Evolutionary conservation across 2,113 vertebrate genomes (phyloP).

Genomic region (Colius striatus): DNA sequence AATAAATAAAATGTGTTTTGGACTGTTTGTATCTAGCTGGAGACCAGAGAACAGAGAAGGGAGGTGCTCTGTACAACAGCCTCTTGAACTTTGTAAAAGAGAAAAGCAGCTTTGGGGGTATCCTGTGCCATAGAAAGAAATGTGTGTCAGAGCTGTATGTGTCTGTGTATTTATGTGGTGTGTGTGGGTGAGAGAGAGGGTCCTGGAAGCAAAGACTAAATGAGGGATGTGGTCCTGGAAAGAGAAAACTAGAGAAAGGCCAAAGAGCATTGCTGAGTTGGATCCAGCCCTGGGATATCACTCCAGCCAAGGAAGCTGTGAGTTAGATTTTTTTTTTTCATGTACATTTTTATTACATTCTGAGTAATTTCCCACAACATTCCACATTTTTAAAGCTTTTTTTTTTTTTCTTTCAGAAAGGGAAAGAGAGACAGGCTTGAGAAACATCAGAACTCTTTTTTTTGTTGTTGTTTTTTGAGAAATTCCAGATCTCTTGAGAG

Average conservation of each 20-base stretch:
- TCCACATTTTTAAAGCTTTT: constrained; percentile 36
- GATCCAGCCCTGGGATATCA: constrained; percentile 64
- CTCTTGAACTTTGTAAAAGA: not conserved
- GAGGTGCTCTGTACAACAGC: not conserved
- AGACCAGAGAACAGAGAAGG: not conserved
- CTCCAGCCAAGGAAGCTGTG: constrained; percentile 68
- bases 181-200: constrained; percentile 52
- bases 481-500: constrained; percentile 24
- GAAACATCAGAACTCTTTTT: constrained; percentile 2
- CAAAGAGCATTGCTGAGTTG: constrained; percentile 74
- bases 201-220: constrained; percentile 46
- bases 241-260: constrained; percentile 62
- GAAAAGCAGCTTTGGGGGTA: constrained; percentile 41
- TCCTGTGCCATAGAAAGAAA: constrained; percentile 36
- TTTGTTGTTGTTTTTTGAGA: constrained; percentile 11
- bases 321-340: constrained; percentile 16
- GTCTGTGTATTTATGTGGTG: constrained; percentile 56
- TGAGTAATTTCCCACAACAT: constrained; percentile 72
- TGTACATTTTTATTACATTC: constrained; percentile 53
- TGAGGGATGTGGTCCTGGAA: constrained; percentile 69
- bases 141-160: constrained; percentile 13
- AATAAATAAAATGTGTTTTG: constrained; percentile 29
- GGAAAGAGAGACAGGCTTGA: constrained; percentile 11
- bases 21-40: not conserved
- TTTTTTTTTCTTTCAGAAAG: not conserved